Evolutionary conservation across 2,888 invertebrate genomes (phyloP), one percentile per base, ranked within the genome.

Genomic region (Limnephilus auricula): DNA sequence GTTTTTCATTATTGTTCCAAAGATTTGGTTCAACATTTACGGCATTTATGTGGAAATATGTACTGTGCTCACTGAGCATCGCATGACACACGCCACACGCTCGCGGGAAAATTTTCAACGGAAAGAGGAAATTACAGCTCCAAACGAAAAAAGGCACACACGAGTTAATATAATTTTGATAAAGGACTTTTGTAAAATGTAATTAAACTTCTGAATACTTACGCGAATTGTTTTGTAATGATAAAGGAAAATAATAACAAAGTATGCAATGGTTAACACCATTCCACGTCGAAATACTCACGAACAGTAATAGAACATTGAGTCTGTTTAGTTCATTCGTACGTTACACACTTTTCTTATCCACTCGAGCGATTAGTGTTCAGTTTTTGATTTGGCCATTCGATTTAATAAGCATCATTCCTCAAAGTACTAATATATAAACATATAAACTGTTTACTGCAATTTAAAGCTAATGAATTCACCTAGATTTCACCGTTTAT

Each of bases 11-110:
- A 18, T 32, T 82, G 25, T 82, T 82, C 34, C 82, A 85, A 37
- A 45, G 40, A 85, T 85, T 45, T 85, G 25, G 85, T 31, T 82
- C 25, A 34, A 34, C 34, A 31, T 82, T 34, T 82, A 82, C 82
- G 15, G 34, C 32, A 31, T 34, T 32, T 82, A 32, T 34, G 34
- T 34, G 34, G 6, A 82, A 5, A 25, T 31, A 15, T 85, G 40
- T 37, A 13, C 2, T n/a, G 32, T 40, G 30, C 25, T 82, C 34
- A 37, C 83, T 18, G 83, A 65, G n/a, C 65, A 65, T 65, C n/a
- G 65, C 65, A 65, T 65, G 65, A 65, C 25, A 65, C 65, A 65
- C 65, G 65, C 65, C 65, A 65, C 65, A n/a, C 65, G 65, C 65
- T 65, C 65, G 2, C 65, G 65, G 25, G 65, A 25, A 65, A 65